phyloP scores from a whole-genome alignment of 2,797 vertebrate species.

The Cryptoblepharus egeriae region DNA sequence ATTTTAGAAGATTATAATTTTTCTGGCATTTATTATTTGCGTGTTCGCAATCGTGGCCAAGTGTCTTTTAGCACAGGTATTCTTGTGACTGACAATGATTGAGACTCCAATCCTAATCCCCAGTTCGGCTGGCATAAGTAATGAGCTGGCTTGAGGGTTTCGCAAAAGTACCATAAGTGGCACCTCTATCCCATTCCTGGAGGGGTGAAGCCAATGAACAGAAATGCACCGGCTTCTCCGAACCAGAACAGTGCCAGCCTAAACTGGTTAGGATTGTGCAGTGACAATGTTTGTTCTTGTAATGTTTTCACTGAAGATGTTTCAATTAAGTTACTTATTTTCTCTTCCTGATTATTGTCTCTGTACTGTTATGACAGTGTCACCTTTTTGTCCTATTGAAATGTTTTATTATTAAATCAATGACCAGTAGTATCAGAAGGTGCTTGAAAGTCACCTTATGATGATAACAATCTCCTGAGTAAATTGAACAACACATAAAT shows the following conservation, averaged over 20 bases:
- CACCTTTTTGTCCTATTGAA: slow-evolving; percentile 17
- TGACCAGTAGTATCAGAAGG: neutral
- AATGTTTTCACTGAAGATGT: neutral
- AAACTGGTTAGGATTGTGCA: no score
- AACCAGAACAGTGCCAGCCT: no score
- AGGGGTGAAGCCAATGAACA: no score
- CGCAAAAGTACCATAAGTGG: no score
- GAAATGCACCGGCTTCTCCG: no score
- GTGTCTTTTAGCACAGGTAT: neutral
- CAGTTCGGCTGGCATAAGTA: no score
- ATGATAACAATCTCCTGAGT: neutral
- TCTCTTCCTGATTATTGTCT: neutral
- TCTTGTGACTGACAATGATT: neutral
- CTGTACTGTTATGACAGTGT: neutral
- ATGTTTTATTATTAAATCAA: slow-evolving; percentile 24
- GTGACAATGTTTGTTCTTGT: neutral
- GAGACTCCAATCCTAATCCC: no score
- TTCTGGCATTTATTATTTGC: no score
- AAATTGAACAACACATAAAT: neutral
- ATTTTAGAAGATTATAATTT: neutral
- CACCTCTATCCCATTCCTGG: no score
- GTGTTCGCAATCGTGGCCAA: neutral
- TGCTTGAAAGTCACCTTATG: neutral
- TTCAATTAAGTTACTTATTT: neutral
- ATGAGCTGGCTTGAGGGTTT: no score